A percentile compares a stretch with the other conserved stretches of the same genome.
Conservation (phyloP, 2,888 invertebrate species). For the Amiota minor region DNA sequence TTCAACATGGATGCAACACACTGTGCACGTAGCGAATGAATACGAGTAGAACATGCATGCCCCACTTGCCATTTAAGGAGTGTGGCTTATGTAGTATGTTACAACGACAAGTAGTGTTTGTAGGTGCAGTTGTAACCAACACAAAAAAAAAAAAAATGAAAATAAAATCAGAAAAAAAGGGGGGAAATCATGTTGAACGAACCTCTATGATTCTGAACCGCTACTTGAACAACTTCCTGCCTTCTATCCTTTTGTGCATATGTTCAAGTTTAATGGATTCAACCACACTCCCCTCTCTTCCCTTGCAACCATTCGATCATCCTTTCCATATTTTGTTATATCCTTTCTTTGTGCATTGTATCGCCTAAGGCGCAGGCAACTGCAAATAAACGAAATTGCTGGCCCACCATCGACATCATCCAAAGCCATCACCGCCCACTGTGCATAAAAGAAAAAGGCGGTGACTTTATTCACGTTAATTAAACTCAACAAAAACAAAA, state of each 20-base stretch:
- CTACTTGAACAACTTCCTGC: background rate
- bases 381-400: background rate
- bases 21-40: background rate
- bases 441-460: too few relatives aligned
- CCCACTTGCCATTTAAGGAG: too few relatives aligned
- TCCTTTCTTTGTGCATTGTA: background rate
- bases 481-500: too few relatives aligned
- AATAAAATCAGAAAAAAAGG: background rate
- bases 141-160: background rate
- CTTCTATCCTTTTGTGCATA: conserved; percentile 47
- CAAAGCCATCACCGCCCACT: too few relatives aligned
- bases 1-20: background rate
- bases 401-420: background rate
- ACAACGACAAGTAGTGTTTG: background rate
- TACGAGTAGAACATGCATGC: too few relatives aligned
- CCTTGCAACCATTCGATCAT: background rate
- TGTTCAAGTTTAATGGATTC: conserved; percentile 54
- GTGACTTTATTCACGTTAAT: too few relatives aligned
- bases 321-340: background rate
- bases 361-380: too few relatives aligned
- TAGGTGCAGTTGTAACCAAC: background rate
- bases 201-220: conserved; percentile 5
- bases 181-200: background rate
- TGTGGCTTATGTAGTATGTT: background rate
- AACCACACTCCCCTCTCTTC: conserved; percentile 24